phyloP scores from a whole-genome alignment of 2,888 invertebrate species.

The Ptilodon capucinus region DNA sequence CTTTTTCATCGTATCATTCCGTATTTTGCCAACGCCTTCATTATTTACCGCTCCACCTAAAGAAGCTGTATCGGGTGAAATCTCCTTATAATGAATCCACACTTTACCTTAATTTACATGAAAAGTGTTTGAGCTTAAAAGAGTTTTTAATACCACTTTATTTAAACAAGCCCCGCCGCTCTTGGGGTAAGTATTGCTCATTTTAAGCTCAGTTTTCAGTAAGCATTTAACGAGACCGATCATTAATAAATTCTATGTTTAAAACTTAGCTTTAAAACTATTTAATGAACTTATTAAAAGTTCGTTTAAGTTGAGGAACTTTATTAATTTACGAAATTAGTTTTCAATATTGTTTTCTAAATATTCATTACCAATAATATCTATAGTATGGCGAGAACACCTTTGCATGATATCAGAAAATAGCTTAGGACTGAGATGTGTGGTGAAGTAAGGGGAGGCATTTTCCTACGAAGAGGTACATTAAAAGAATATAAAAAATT shows the following conservation, averaged over 20 bases:
- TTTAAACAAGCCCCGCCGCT: conserved; percentile 34
- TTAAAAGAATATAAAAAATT: no score
- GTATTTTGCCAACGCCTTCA: conserved; percentile 31
- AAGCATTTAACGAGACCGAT: not conserved
- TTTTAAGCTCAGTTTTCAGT: conserved; percentile 34
- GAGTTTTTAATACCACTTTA: conserved; percentile 58
- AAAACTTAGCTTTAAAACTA: not conserved
- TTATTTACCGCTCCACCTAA: conserved; percentile 46
- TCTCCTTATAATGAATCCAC: conserved; percentile 58
- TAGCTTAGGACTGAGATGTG: no score
- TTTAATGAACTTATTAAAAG: not conserved
- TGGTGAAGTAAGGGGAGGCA: no score
- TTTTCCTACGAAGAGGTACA: no score
- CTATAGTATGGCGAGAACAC: no score
- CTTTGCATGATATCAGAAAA: no score
- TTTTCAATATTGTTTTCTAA: not conserved
- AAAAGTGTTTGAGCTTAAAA: conserved; percentile 57
- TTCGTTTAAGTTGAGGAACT: not conserved
- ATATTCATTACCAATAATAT: not conserved
- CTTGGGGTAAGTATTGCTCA: conserved; percentile 36
- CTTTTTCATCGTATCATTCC: conserved; percentile 12
- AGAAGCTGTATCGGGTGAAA: conserved; percentile 41
- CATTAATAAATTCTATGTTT: not conserved
- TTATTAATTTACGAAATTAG: not conserved
- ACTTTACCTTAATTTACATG: conserved; percentile 65